These are phyloP conservation scores for Scelioninae gen. 1 DNA, from an alignment of 2,888 invertebrate genomes.

Conservation along the genomic window DNA sequence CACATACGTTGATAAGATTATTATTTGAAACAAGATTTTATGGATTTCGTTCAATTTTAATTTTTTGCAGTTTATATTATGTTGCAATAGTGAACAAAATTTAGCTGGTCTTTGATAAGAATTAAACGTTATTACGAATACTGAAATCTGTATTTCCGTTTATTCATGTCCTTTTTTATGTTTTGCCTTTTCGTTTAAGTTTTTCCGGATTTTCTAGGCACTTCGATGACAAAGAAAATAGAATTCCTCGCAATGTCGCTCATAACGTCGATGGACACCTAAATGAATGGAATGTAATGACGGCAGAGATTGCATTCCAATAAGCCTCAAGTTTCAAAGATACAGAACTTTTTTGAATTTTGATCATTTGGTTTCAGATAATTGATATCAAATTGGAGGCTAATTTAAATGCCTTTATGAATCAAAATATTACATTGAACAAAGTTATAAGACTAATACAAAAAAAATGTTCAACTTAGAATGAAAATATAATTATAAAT, in stretches of 20 bases:
- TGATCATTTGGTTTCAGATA: background rate
- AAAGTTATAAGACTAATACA: no score
- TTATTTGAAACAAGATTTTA: no score
- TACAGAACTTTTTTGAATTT: background rate
- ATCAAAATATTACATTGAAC: background rate
- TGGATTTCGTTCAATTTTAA: no score
- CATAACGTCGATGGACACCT: conserved; percentile 70
- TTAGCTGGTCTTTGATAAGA: conserved; percentile 12
- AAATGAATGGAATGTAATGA: conserved; percentile 57
- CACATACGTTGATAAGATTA: no score
- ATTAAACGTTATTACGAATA: conserved; percentile 45
- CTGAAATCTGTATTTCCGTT: conserved; percentile 62
- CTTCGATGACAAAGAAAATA: conserved; percentile 71
- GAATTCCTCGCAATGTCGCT: conserved; percentile 70
- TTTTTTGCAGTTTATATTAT: no score
- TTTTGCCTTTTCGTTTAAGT: conserved; percentile 62
- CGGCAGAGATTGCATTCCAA: conserved; percentile 55
- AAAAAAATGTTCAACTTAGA: no score
- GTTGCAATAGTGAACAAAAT: conserved; percentile 24
- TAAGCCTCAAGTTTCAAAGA: conserved; percentile 34
- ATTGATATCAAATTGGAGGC: conserved; percentile 33
- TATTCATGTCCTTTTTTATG: conserved; percentile 51
- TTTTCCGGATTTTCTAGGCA: conserved; percentile 70
- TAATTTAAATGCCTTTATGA: conserved; percentile 48
- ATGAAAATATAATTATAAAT: no score